Evolutionary conservation across 2,888 invertebrate species (phyloP), one percentile per base, ranked within the genome.

Genomic region (Monochamus alternatus): DNA sequence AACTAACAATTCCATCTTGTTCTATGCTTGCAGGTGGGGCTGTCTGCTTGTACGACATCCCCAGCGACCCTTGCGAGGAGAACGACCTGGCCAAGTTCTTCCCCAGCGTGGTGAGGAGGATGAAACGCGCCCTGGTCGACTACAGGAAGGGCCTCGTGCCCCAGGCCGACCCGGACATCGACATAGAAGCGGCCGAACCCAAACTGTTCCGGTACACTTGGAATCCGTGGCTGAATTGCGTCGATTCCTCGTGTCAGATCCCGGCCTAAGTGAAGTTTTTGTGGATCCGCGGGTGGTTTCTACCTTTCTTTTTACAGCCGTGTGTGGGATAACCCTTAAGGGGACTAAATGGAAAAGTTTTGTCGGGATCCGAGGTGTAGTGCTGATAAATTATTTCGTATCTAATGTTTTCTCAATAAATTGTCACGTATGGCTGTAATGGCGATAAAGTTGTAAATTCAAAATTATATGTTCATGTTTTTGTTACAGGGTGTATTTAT

Each of bases 51-150:
- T 97, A 93, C 88, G 94, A 97, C 86, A 92, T 97, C 60, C 91
- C 92, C 0, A 91, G 91, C 68, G 97, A 97, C 87, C 96, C 96
- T 0, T 94, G 95, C 84, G 96, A 97, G 87, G 93, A 93, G 70
- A 92, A 92, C 82, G 95, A 97, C 84, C 85, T 93, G 63, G 91
- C 92, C 86, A 85, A 87, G 65, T 89, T 88, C 71, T 91, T 91
- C 9, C 90, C 90, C 5, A 90, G 90, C 78, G 91, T 93, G 10
- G 91, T 85, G n/a, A 85, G 89, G 32, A 84, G 89, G 74, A 88
- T 91, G 86, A 90, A 90, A 82, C 86, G 89, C 38, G 86, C 89
- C n/a, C 84, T 93, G 75, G 88, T 89, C 52, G 87, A 89, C 70
- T 92, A 91, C 84, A 87, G 91, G 84, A 81, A 89, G 86, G 88